Percentiles rank a stretch among this genome's conserved stretches.
Evolutionary conservation across 2,113 vertebrate genomes (phyloP).

Genomic region (Onychostruthus taczanowskii): DNA sequence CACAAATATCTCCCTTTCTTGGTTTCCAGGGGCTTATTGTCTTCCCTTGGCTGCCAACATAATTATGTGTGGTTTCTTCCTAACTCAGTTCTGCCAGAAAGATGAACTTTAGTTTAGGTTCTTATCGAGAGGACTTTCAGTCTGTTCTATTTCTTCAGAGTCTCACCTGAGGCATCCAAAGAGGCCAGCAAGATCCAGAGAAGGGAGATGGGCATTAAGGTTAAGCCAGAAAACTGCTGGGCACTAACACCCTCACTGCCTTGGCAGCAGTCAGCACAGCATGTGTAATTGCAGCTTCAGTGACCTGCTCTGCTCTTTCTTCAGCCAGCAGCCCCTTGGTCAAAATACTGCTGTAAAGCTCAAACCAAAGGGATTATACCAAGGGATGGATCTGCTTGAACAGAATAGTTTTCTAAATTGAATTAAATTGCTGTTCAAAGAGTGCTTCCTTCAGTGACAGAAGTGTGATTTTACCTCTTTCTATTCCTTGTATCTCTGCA

Average conservation of each 20-base stretch:
- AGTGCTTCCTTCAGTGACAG: neutral
- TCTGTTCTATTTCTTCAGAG: neutral
- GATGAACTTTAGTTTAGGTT: neutral
- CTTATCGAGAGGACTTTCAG: neutral
- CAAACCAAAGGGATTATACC: neutral
- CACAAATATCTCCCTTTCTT: neutral
- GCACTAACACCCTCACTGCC: neutral
- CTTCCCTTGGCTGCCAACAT: neutral
- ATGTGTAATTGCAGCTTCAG: neutral
- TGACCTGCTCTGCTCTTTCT: constrained; percentile 2
- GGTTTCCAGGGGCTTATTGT: neutral
- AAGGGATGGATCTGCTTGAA: neutral
- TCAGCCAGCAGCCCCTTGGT: neutral
- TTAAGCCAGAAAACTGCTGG: neutral
- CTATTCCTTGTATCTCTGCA: neutral
- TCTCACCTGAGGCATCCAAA: neutral
- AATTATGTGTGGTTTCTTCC: neutral
- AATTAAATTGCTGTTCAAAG: constrained; percentile 20
- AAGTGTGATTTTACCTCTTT: neutral
- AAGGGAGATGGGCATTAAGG: neutral
- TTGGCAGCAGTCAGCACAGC: neutral
- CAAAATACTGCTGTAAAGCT: neutral
- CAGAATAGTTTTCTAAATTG: neutral
- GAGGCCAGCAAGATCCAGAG: neutral
- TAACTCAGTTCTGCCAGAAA: neutral